Base-by-base conservation (phyloP, 2,797 vertebrate species). In the Cynopterus sphinx region DNA sequence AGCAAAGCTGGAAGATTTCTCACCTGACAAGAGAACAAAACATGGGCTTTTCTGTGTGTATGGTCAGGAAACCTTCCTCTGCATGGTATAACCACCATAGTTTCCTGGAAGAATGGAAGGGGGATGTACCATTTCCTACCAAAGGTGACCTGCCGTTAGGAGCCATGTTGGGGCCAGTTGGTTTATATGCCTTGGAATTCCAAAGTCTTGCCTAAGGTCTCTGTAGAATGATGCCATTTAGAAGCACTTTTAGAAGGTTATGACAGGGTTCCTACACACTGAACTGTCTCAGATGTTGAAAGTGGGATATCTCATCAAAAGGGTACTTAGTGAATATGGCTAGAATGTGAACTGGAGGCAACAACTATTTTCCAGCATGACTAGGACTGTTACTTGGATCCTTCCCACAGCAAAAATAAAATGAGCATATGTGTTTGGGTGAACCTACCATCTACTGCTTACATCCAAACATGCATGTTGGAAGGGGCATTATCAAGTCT, bases 261-360 rank as follows among this genome's bases (percentile, higher is more conserved):
- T 63, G 0, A 61, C 81, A 70, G 43, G 43, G 28, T 26, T 94
- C 39, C 46, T 86, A 49, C 21, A 55, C 17, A 74, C 51, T 57
- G 57, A 53, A 9, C 68, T 68, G 16, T 65, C 46, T 86, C 26
- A 77, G 28, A 15, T 70, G 19, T 67, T 90, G 16, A 8, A 75
- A 90, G n/a, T 92, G 57, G 36, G 21, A 87, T 79, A 94, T 74
- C 5, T 87, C 55, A 97, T 75, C 24, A 85, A 90, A 43, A 28
- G 6, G 21, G 59, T 81, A 36, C 33, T 33, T n/a, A 43, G 5
- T 92, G 49, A 28, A 31, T 51, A 74, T 57, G 51, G 49, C 24
- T 75, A 87, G 71, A 74, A 78, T 71, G 28, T 61, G 49, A 53
- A 65, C 49, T 67, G 51, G 79, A 77, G n/a, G 36, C 22, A 41